A percentile compares a stretch with the other conserved stretches of the same genome.
Conservation (phyloP, 2,797 vertebrate species). For the Phyllotis vaccarum region DNA sequence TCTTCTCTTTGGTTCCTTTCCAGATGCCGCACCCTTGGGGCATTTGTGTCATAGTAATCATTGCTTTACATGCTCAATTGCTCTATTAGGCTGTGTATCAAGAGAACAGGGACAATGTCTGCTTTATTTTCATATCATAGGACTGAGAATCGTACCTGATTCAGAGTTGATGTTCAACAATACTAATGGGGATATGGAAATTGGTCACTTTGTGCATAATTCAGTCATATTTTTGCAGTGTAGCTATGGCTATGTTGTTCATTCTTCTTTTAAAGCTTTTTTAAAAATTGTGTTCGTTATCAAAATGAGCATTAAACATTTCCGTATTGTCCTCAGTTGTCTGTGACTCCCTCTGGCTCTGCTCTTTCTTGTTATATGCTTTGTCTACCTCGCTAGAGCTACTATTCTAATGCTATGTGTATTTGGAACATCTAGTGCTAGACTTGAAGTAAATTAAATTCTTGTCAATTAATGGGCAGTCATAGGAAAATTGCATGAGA, state of each 20-base stretch:
- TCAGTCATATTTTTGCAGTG: background rate
- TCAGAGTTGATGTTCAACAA: background rate
- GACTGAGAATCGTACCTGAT: background rate
- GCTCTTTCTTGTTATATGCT: constrained; percentile 14
- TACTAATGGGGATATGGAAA: background rate
- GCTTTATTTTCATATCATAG: background rate
- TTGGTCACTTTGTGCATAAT: background rate
- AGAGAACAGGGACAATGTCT: background rate
- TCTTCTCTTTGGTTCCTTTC: background rate
- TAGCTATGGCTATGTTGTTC: background rate
- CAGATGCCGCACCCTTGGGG: background rate
- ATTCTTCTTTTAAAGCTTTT: background rate
- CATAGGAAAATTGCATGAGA: background rate
- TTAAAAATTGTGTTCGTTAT: constrained; percentile 25
- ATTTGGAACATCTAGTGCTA: constrained; percentile 30
- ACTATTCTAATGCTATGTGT: background rate
- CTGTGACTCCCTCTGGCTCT: background rate
- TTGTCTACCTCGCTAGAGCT: background rate
- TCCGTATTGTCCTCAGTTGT: background rate
- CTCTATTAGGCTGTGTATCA: background rate
- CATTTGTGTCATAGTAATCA: background rate
- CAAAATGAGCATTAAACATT: background rate
- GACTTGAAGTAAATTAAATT: constrained; percentile 15
- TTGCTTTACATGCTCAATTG: constrained; percentile 29
- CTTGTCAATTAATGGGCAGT: background rate